Evolutionary conservation across 2,888 invertebrate species (phyloP).

Genomic region (Acanthopleura granulata): DNA sequence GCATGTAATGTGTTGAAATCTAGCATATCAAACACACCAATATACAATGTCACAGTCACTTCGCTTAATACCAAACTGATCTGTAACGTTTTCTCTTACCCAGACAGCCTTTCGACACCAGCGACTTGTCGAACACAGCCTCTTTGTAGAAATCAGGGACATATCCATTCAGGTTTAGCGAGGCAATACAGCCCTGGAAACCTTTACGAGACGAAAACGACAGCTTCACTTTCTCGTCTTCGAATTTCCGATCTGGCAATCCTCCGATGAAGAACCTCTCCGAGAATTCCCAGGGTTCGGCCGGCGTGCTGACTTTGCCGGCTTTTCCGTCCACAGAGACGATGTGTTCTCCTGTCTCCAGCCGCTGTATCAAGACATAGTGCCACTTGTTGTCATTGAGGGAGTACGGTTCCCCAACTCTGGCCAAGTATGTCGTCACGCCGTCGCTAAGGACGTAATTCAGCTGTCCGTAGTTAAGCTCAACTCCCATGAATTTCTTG

Average conservation of each 20-base stretch:
- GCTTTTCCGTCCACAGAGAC: conserved; percentile 43
- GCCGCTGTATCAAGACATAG: conserved; percentile 40
- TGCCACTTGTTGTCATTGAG: conserved; percentile 62
- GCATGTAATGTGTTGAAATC: no score
- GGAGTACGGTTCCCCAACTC: neutral
- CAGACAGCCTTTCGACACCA: conserved; percentile 36
- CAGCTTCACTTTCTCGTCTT: conserved; percentile 32
- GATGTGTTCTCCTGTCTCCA: conserved; percentile 38
- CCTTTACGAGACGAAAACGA: conserved; percentile 56
- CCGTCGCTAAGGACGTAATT: conserved; percentile 58
- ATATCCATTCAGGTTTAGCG: conserved; percentile 54
- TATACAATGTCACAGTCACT: no score
- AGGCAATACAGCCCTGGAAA: conserved; percentile 64
- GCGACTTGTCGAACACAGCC: conserved; percentile 28
- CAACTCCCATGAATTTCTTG: conserved; percentile 55
- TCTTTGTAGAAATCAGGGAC: conserved; percentile 48
- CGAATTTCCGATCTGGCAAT: conserved; percentile 46
- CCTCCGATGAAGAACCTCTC: conserved; percentile 58
- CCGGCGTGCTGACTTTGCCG: conserved; percentile 26
- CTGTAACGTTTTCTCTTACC: conserved; percentile 31
- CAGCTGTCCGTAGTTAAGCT: conserved; percentile 57
- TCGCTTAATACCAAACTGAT: no score
- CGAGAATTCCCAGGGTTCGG: conserved; percentile 12
- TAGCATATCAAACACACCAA: no score
- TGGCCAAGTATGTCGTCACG: conserved; percentile 7